Percentiles rank a stretch among this genome's conserved stretches.
phyloP scores from a whole-genome alignment of 2,797 vertebrate species.

The Crypturellus tataupa region DNA sequence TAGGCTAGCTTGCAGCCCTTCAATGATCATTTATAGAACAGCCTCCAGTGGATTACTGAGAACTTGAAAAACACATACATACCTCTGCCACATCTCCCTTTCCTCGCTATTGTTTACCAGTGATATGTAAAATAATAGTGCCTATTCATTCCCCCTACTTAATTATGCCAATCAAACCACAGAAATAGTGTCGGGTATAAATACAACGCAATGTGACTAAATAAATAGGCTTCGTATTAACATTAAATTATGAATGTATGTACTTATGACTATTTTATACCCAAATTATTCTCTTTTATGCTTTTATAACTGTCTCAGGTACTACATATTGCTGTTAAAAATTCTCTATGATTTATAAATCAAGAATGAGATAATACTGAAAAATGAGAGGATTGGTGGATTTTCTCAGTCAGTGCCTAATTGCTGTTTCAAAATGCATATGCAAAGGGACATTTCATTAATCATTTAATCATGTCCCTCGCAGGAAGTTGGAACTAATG shows the following conservation, averaged over 20 bases:
- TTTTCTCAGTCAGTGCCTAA: conserved; percentile 95
- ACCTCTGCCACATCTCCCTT: conserved; percentile 88
- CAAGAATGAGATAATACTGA: conserved; percentile 92
- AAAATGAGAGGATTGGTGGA: conserved; percentile 87
- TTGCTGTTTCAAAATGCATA: conserved; percentile 99
- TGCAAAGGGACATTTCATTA: conserved; percentile 99
- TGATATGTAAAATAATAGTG: conserved; percentile 93
- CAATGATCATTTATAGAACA: conserved; percentile 99
- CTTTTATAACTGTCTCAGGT: conserved; percentile 91
- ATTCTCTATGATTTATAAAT: conserved; percentile 95
- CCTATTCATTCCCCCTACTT: conserved; percentile 88
- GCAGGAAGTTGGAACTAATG: conserved; percentile 99
- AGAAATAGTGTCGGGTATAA: conserved; percentile 86
- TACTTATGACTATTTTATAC: conserved; percentile 90
- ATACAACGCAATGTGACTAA: conserved; percentile 87
- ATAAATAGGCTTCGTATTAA: conserved; percentile 87
- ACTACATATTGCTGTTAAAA: conserved; percentile 89
- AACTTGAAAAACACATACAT: conserved; percentile 90
- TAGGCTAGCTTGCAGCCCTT: conserved; percentile 99
- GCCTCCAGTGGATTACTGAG: conserved; percentile 98
- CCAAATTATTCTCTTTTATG: conserved; percentile 89
- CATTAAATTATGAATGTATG: conserved; percentile 91
- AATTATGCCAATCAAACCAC: conserved; percentile 93
- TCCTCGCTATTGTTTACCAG: conserved; percentile 93
- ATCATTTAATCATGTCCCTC: conserved; percentile 99